phyloP scores from a whole-genome alignment of 2,113 vertebrate species.

The Siphamia tubifer region DNA sequence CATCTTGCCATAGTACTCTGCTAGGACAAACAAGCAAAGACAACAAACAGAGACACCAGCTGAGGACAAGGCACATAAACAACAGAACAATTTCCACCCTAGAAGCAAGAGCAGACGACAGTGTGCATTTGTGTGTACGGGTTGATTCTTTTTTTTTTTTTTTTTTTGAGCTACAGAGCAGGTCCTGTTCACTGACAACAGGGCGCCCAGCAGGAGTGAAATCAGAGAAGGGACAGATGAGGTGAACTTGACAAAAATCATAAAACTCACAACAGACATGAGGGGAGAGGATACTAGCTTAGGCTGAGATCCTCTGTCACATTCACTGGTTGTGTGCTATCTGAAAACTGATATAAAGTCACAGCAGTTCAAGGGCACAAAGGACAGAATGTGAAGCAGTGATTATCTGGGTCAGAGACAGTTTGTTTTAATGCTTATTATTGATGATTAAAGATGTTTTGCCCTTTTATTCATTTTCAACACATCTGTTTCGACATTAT shows the following conservation, averaged over 20 bases:
- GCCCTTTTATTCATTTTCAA: too few species aligned
- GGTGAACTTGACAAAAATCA: slow-evolving; percentile 64
- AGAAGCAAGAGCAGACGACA: slow-evolving; percentile 37
- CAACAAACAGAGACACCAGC: slow-evolving; percentile 67
- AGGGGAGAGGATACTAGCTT: neutral
- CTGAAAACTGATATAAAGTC: slow-evolving; percentile 21
- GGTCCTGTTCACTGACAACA: slow-evolving; percentile 32
- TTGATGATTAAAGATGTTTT: too few species aligned
- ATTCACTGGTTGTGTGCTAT: neutral
- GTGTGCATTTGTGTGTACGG: slow-evolving; percentile 9
- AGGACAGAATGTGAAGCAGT: neutral
- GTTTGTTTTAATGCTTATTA: too few species aligned
- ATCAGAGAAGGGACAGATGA: slow-evolving; percentile 41
- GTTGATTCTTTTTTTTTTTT: neutral
- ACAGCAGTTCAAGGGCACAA: slow-evolving; percentile 9
- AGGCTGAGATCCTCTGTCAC: slow-evolving; percentile 8
- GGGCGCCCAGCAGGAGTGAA: slow-evolving; percentile 36
- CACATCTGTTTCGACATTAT: too few species aligned
- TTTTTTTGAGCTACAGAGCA: neutral
- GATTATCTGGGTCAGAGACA: slow-evolving; percentile 12
- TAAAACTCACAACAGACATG: slow-evolving; percentile 42
- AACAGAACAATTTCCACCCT: slow-evolving; percentile 45
- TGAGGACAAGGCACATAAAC: slow-evolving; percentile 70
- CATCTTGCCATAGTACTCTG: slow-evolving; percentile 16
- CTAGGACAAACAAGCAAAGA: slow-evolving; percentile 55